phyloP scores from a whole-genome alignment of 2,888 invertebrate species.

The Nephrotoma flavescens region DNA sequence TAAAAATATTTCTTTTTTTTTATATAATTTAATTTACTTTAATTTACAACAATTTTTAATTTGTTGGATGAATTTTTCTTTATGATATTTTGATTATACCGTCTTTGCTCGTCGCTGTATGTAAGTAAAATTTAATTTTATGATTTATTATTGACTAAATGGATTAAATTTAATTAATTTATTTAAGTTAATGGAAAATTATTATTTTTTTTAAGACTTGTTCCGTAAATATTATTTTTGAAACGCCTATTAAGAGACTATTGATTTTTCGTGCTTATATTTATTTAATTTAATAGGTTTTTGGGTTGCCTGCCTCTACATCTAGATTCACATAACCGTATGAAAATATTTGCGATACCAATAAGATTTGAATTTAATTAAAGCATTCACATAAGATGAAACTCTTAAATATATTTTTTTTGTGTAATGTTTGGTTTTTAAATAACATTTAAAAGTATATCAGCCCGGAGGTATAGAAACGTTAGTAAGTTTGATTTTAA shows the following conservation, averaged over 20 bases:
- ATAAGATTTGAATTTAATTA: not conserved
- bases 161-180: not conserved
- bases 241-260: not conserved
- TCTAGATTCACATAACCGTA: not conserved
- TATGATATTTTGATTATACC: not conserved
- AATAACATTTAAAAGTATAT: too few species aligned
- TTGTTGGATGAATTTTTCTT: not conserved
- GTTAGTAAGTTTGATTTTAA: too few species aligned
- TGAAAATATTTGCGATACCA: not conserved
- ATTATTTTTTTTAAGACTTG: not conserved
- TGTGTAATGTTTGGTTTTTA: not conserved
- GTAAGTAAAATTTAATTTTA: not conserved
- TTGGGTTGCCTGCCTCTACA: not conserved
- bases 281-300: not conserved
- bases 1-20: not conserved
- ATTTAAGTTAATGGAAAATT: not conserved
- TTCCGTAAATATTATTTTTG: not conserved
- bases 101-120: not conserved
- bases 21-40: not conserved
- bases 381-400: not conserved
- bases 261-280: not conserved
- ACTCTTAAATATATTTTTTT: not conserved
- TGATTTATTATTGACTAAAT: not conserved
- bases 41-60: not conserved
- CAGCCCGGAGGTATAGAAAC: too few species aligned